Conservation (phyloP, 2,888 invertebrate species). For the Flexamia atlantica region DNA sequence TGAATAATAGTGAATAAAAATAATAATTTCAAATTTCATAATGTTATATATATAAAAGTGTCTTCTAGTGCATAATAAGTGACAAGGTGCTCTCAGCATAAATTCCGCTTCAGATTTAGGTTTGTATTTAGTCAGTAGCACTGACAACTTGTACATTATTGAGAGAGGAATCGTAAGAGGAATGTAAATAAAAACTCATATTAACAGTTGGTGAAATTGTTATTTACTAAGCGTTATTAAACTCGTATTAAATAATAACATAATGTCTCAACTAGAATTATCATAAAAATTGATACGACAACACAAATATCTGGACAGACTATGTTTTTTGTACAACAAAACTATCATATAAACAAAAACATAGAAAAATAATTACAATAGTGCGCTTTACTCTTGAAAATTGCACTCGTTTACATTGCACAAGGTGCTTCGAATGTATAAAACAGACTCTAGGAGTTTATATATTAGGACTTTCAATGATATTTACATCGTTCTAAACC, state of each 20-base stretch:
- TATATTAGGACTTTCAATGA: constrained; percentile 37
- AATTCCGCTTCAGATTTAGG: too few species aligned
- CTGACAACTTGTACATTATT: too few species aligned
- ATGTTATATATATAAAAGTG: too few species aligned
- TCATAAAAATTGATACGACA: constrained; percentile 57
- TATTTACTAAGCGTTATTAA: constrained; percentile 63
- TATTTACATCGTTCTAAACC: constrained; percentile 58
- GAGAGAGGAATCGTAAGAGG: neutral
- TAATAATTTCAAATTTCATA: neutral
- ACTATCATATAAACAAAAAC: constrained; percentile 61
- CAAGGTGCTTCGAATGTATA: constrained; percentile 60
- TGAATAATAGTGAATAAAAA: too few species aligned
- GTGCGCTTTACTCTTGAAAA: constrained; percentile 46
- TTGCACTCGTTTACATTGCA: constrained; percentile 62
- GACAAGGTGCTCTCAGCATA: too few species aligned
- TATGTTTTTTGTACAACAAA: constrained; percentile 53
- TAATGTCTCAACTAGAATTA: constrained; percentile 58
- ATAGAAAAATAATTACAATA: constrained; percentile 56
- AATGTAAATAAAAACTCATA: neutral
- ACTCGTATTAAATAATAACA: constrained; percentile 62
- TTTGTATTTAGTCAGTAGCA: too few species aligned
- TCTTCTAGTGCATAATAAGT: too few species aligned
- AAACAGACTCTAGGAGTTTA: constrained; percentile 49
- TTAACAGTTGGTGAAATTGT: constrained; percentile 59
- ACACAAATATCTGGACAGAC: constrained; percentile 58